Evolutionary conservation across 2,797 vertebrate species (phyloP).

Genomic region (Zenarchopterus dispar): DNA sequence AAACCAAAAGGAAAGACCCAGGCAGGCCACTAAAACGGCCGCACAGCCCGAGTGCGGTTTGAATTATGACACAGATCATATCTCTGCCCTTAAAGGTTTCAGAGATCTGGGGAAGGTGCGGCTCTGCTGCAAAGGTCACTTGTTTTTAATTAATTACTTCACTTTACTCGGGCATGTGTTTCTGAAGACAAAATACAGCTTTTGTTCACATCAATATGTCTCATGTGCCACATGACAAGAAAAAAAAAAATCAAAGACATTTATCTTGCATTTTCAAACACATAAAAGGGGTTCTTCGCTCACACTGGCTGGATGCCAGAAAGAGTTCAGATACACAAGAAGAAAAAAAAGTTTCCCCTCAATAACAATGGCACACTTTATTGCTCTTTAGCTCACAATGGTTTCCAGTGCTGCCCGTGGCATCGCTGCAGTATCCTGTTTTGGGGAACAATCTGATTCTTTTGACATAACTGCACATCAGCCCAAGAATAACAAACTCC

Average conservation of each 20-base stretch:
- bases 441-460: conserved; percentile 78
- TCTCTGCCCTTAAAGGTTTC: conserved; percentile 56
- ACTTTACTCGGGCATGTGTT: conserved; percentile 46
- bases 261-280: conserved; percentile 54
- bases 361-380: conserved; percentile 81
- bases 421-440: conserved; percentile 81
- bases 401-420: conserved; percentile 71
- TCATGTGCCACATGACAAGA: conserved; percentile 36
- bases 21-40: conserved; percentile 36
- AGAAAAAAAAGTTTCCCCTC: conserved; percentile 60
- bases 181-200: conserved; percentile 39
- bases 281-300: conserved; percentile 61
- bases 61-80: conserved; percentile 65
- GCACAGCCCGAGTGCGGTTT: conserved; percentile 42
- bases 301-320: conserved; percentile 66
- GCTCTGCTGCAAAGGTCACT: conserved; percentile 67
- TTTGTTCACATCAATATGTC: conserved; percentile 27
- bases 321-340: conserved; percentile 67
- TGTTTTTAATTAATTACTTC: conserved; percentile 73
- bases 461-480: conserved; percentile 73
- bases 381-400: conserved; percentile 75
- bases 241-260: conserved; percentile 32
- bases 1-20: conserved; percentile 4
- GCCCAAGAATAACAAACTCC: conserved; percentile 74
- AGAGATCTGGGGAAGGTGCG: conserved; percentile 45